Conservation (phyloP, 1,140 invertebrate genomes). For the Drosophila pseudoananassae region DNA sequence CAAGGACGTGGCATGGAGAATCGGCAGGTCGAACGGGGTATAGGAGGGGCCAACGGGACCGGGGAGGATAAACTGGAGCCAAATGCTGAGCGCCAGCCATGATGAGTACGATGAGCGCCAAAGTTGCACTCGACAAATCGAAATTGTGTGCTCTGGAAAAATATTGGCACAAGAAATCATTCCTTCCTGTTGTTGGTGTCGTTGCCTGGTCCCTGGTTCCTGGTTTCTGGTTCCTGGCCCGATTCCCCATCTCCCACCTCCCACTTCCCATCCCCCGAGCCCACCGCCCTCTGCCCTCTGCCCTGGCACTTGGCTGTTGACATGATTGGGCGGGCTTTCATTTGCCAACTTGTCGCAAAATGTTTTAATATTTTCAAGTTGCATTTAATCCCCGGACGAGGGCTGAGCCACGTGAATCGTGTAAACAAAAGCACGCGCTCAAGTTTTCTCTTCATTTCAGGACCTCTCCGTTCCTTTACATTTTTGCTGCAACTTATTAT, state of each 20-base stretch:
- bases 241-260: not conserved
- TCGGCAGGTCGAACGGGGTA: conserved; percentile 20
- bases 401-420: conserved; percentile 72
- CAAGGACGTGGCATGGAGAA: conserved; percentile 70
- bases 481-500: conserved; percentile 49
- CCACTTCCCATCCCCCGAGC: not conserved
- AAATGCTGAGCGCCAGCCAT: conserved; percentile 70
- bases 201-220: conserved; percentile 37
- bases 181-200: conserved; percentile 82
- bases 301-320: conserved; percentile 69
- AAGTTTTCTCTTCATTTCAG: conserved; percentile 18
- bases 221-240: conserved; percentile 7
- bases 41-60: conserved; percentile 1
- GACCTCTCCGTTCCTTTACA: not conserved
- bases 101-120: conserved; percentile 82
- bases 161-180: conserved; percentile 84
- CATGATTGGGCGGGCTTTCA: conserved; percentile 78
- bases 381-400: conserved; percentile 71
- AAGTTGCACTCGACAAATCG: conserved; percentile 84
- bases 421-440: conserved; percentile 75
- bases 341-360: conserved; percentile 82
- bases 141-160: conserved; percentile 84
- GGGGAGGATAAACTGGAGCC: conserved; percentile 34
- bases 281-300: not conserved
- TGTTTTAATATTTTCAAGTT: conserved; percentile 83